phyloP scores from a whole-genome alignment of 2,797 vertebrate species.

The Aldrovandia affinis region DNA sequence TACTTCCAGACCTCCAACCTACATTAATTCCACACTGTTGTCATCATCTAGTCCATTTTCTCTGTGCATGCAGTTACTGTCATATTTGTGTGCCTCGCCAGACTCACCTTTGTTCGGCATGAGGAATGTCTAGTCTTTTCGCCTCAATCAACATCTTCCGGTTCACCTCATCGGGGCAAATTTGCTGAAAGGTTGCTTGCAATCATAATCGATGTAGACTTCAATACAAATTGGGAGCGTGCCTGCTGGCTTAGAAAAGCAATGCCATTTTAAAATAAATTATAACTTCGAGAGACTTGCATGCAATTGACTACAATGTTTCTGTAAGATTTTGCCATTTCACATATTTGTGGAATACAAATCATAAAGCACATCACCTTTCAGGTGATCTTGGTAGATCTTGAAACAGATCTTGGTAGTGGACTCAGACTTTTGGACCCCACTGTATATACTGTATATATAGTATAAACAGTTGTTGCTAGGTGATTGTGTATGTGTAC shows the following conservation, averaged over 20 bases:
- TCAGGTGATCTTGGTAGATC: too few relatives aligned
- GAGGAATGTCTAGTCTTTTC: background rate
- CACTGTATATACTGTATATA: too few relatives aligned
- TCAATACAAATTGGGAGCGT: background rate
- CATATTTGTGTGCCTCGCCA: background rate
- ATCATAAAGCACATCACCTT: too few relatives aligned
- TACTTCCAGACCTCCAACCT: background rate
- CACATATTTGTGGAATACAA: too few relatives aligned
- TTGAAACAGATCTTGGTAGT: too few relatives aligned
- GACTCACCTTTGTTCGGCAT: background rate
- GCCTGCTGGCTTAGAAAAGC: background rate
- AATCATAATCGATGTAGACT: background rate
- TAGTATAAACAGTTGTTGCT: too few relatives aligned
- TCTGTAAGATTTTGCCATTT: background rate
- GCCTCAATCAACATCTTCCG: constrained; percentile 11
- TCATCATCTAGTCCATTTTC: background rate
- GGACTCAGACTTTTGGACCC: too few relatives aligned
- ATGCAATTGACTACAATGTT: background rate
- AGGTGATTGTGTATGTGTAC: too few relatives aligned
- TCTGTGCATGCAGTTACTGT: background rate
- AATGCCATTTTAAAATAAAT: background rate
- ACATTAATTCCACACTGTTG: background rate
- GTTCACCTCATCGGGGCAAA: background rate
- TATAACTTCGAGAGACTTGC: background rate
- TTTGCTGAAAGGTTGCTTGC: background rate